A percentile compares a stretch with the other conserved stretches of the same genome.
Conservation (phyloP, 2,113 vertebrate species). For the Chinchilla lanigera region DNA sequence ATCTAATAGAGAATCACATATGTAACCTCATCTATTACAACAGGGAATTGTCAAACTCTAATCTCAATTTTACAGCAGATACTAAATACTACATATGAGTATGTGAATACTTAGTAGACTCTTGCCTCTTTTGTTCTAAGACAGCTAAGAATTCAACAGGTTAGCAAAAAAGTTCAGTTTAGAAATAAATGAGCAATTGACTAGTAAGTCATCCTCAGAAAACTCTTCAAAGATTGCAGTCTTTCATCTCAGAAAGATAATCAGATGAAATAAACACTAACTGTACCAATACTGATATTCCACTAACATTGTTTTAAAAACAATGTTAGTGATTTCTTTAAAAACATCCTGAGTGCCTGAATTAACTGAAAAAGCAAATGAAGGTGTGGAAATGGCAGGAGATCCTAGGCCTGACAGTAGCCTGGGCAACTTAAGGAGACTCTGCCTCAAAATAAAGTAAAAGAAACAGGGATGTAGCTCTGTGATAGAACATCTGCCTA, state of each 20-base stretch:
- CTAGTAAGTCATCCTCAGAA: not conserved
- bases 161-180: not conserved
- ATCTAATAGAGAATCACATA: slow-evolving; percentile 1
- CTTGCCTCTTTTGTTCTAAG: not conserved
- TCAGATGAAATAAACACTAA: slow-evolving; percentile 39
- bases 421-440: not conserved
- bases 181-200: slow-evolving; percentile 8
- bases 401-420: not conserved
- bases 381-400: not conserved
- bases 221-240: not conserved
- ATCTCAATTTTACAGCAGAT: slow-evolving; percentile 45
- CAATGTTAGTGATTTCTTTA: not conserved
- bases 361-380: slow-evolving; percentile 35
- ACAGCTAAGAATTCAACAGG: slow-evolving; percentile 18
- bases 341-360: not conserved
- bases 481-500: not conserved
- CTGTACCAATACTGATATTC: not conserved
- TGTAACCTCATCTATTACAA: not conserved
- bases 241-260: slow-evolving; percentile 39
- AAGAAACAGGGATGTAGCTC: not conserved
- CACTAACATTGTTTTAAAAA: not conserved
- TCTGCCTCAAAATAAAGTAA: not conserved
- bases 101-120: not conserved
- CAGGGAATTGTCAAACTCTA: not conserved
- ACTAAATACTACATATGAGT: not conserved